Base-by-base conservation (phyloP, 1,140 invertebrate species). In the Capitella teleta region DNA sequence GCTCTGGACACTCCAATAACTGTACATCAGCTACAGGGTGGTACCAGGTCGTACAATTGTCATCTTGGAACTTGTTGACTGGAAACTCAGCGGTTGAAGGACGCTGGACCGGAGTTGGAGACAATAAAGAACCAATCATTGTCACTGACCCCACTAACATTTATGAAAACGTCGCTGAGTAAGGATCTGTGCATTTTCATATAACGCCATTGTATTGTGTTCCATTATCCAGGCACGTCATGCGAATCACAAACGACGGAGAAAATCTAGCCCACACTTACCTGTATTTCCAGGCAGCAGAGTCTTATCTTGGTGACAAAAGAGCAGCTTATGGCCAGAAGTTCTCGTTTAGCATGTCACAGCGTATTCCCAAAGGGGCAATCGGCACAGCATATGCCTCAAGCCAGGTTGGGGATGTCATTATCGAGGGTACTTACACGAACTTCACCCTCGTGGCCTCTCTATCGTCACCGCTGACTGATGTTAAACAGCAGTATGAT, bases 1-100 rank as follows among this genome's bases (percentile, higher is more conserved):
- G 92, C 67, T 94, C 87, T 64, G 91, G 91, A 0, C 92, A 96
- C 66, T 87, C 90, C 1, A 89, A 87, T 0, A 80, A 87, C 48
- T 97, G 92, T 64, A 76, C 75, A 49, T 82, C 86, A 0, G 86
- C 89, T 0, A 75, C 79, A 1, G 87, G 87, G 14, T 95, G 91
- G 67, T 86, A 85, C 1, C 79, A 70, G n/a, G 34, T 46, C 19
- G 30, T 28, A 14, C 21, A n/a, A 32, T 18, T 10, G 5, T 41
- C 23, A 37, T 36, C 12, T 26, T 53, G 51, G 51, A 25, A 41
- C n/a, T 19, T 52, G 30, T 18, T 49, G 49, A 56, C 3, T 71
- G 71, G 49, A 40, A 49, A 4, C 45, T 54, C 40, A 64, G 59
- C 58, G 8, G 25, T 38, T 32, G n/a, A 41, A 32, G 51, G 18